phyloP scores from a whole-genome alignment of 1,140 invertebrate genomes.

The Gryllus bimaculatus region DNA sequence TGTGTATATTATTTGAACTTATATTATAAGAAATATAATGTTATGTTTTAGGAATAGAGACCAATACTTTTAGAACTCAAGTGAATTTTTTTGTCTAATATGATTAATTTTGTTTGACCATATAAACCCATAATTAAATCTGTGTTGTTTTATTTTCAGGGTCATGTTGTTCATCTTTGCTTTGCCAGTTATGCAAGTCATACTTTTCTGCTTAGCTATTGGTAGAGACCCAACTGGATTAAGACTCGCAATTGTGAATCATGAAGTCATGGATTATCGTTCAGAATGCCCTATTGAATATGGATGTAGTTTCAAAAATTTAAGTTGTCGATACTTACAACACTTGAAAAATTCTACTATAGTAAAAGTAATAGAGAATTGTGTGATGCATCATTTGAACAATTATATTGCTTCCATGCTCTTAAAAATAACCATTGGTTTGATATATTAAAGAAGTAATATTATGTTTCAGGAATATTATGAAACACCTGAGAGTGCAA shows the following conservation, averaged over 20 bases:
- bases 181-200: conserved; percentile 86
- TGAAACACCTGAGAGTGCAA: conserved; percentile 47
- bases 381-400: no score
- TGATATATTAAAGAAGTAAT: neutral
- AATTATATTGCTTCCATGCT: neutral
- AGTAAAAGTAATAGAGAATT: conserved; percentile 32
- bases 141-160: conserved; percentile 35
- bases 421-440: neutral
- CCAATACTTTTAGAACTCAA: no score
- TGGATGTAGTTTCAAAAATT: conserved; percentile 55
- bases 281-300: conserved; percentile 38
- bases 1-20: no score
- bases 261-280: conserved; percentile 48
- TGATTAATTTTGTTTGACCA: no score
- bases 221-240: conserved; percentile 81
- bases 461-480: conserved; percentile 52
- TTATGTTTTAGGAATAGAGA: neutral
- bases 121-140: conserved; percentile 7
- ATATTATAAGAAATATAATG: no score
- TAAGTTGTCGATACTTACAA: conserved; percentile 67
- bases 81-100: no score
- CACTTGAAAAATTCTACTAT: conserved; percentile 56
- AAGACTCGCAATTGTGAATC: conserved; percentile 75
- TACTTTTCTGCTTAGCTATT: conserved; percentile 89
- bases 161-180: conserved; percentile 88